Evolutionary conservation across 2,113 vertebrate species (phyloP).

Genomic region (Nestor notabilis): DNA sequence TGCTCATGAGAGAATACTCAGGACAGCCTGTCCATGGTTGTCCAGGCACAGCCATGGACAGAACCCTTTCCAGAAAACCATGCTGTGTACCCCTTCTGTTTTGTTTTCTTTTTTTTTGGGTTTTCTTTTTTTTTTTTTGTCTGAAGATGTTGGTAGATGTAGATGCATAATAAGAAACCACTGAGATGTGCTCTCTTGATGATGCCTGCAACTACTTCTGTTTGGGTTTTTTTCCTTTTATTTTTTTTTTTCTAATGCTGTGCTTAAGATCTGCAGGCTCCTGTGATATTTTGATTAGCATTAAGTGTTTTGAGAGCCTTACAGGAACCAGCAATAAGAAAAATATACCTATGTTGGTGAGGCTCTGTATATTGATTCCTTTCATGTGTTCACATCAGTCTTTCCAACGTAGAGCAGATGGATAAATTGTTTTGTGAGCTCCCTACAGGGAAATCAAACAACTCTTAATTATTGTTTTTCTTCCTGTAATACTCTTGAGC

Average conservation of each 20-base stretch:
- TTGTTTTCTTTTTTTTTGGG: background rate
- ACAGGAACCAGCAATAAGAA: background rate
- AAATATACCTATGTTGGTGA: background rate
- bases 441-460: background rate
- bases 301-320: background rate
- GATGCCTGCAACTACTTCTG: background rate
- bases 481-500: background rate
- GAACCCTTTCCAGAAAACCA: background rate
- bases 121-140: background rate
- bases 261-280: background rate
- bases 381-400: background rate
- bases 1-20: background rate
- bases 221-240: background rate
- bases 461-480: background rate
- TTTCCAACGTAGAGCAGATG: background rate
- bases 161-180: background rate
- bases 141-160: background rate
- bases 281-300: background rate
- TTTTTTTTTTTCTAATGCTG: background rate
- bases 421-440: background rate
- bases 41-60: background rate
- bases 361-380: background rate
- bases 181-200: background rate
- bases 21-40: too few species aligned
- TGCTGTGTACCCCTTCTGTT: background rate